Percentiles rank a stretch among this genome's conserved stretches.
These are phyloP conservation scores for Pteromalus puparum DNA, from an alignment of 1,140 invertebrate species.

Conservation along the genomic window DNA sequence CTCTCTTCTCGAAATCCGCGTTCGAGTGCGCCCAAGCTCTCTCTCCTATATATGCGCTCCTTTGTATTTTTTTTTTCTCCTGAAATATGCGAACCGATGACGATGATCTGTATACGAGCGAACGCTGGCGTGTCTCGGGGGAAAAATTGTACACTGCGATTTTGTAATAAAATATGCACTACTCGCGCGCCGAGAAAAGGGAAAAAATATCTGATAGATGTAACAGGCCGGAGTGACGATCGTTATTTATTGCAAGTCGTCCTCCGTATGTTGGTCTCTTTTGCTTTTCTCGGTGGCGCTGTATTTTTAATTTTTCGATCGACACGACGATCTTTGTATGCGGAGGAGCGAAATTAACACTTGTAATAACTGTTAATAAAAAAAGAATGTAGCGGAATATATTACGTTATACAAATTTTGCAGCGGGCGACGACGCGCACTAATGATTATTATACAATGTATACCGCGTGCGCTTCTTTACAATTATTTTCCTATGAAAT, in stretches of 20 bases:
- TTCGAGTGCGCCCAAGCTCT: conserved; percentile 38
- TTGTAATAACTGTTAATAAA: background rate
- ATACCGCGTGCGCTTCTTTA: background rate
- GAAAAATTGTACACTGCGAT: conserved; percentile 35
- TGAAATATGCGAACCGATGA: background rate
- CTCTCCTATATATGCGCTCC: conserved; percentile 20
- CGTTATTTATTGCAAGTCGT: background rate
- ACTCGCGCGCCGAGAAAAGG: background rate
- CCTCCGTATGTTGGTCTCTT: background rate
- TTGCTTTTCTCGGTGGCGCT: background rate
- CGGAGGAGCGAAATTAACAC: background rate
- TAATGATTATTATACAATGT: background rate
- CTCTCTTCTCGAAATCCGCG: conserved; percentile 31
- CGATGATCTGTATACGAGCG: background rate
- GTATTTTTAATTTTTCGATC: background rate
- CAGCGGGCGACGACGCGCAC: background rate
- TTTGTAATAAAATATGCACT: background rate
- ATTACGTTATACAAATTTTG: conserved; percentile 36
- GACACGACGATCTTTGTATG: background rate
- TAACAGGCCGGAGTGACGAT: background rate
- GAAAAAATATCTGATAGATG: background rate
- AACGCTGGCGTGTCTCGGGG: background rate
- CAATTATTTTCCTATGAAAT: conserved; percentile 34
- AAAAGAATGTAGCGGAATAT: background rate
- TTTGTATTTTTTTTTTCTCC: conserved; percentile 21